Conservation (phyloP, 1,140 invertebrate genomes). For the Eciton burchellii region DNA sequence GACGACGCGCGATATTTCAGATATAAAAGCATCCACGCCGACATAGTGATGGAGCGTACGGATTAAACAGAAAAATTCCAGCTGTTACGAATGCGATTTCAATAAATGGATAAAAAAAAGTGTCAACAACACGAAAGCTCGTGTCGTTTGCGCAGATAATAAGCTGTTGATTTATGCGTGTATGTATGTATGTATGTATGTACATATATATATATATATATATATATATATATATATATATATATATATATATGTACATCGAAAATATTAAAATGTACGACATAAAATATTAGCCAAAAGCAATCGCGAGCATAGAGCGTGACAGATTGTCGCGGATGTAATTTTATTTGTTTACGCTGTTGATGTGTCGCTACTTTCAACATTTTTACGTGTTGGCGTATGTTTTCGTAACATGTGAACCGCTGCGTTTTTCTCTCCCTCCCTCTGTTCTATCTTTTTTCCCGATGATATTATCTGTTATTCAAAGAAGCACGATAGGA, state of each 20-base stretch:
- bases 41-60: neutral
- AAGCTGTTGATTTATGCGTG: conserved; percentile 11
- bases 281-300: conserved; percentile 3
- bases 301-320: neutral
- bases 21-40: neutral
- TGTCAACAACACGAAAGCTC: neutral
- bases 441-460: conserved; percentile 35
- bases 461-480: conserved; percentile 52
- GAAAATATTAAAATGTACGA: neutral
- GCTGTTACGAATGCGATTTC: neutral
- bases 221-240: too few relatives aligned
- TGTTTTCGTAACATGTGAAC: conserved; percentile 1
- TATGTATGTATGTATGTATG: too few relatives aligned
- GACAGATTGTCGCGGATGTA: neutral
- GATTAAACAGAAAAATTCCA: neutral
- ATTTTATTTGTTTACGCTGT: conserved; percentile 37
- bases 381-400: conserved; percentile 3
- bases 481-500: conserved; percentile 48
- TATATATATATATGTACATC: too few relatives aligned
- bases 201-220: too few relatives aligned
- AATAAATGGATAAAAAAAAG: neutral
- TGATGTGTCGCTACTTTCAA: conserved; percentile 10
- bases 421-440: conserved; percentile 20
- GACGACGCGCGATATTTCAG: neutral
- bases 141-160: conserved; percentile 11